Conservation (phyloP, 2,797 vertebrate genomes). For the Alauda arvensis region DNA sequence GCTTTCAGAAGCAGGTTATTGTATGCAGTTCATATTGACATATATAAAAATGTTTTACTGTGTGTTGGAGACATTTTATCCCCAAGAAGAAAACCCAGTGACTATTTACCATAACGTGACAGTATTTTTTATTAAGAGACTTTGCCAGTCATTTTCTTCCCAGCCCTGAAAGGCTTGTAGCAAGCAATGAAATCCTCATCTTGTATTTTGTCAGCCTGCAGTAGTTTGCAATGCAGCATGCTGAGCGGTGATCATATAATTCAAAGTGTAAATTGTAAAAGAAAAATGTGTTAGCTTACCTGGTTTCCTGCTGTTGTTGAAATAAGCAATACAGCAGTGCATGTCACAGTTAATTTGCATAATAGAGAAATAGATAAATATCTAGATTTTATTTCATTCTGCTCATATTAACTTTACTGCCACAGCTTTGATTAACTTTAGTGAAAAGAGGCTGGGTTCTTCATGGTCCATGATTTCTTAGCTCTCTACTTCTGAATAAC, state of each 20-base stretch:
- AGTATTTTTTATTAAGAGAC: slow-evolving; percentile 38
- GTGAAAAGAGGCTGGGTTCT: neutral
- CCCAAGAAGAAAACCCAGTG: slow-evolving; percentile 2
- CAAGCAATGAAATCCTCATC: slow-evolving; percentile 14
- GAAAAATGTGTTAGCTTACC: neutral
- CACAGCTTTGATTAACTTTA: slow-evolving; percentile 25
- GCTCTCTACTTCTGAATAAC: neutral
- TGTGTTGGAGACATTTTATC: slow-evolving; percentile 8
- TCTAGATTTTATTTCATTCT: slow-evolving; percentile 18
- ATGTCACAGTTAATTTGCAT: slow-evolving; percentile 21
- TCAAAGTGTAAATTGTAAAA: slow-evolving; percentile 38
- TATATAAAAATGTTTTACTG: neutral
- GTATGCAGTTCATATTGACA: neutral
- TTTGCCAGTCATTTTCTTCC: slow-evolving; percentile 22
- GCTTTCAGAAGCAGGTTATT: neutral
- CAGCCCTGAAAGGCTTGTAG: neutral
- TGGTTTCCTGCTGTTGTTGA: slow-evolving; percentile 32
- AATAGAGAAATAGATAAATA: neutral
- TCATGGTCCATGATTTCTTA: slow-evolving; percentile 7
- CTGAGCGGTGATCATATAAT: slow-evolving; percentile 7
- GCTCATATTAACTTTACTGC: neutral
- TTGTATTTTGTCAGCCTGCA: slow-evolving; percentile 4
- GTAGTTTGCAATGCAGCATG: neutral
- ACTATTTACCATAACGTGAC: slow-evolving; percentile 19
- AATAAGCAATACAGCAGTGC: slow-evolving; percentile 17